A percentile compares a stretch with the other conserved stretches of the same genome.
Conservation (phyloP, 2,113 vertebrate species). For the Thamnaconus septentrionalis region DNA sequence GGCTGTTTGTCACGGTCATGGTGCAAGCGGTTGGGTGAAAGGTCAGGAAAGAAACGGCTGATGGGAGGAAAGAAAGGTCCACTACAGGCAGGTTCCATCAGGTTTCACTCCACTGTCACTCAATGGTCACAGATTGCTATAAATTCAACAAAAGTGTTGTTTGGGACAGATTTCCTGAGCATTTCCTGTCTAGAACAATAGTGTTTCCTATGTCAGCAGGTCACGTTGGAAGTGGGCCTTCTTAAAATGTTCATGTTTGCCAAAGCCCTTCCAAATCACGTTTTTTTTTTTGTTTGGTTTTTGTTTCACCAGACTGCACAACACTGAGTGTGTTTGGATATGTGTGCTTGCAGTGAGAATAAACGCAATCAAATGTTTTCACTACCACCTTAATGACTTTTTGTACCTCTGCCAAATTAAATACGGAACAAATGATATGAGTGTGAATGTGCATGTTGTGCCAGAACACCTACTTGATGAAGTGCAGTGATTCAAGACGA, state of each 20-base stretch:
- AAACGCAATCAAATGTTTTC: too few species aligned
- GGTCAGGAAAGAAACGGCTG: too few species aligned
- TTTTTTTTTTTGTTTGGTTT: too few species aligned
- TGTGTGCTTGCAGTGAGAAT: too few species aligned
- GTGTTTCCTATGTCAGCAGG: slow-evolving; percentile 44
- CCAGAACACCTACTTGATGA: neutral
- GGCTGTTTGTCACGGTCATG: slow-evolving; percentile 32
- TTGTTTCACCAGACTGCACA: too few species aligned
- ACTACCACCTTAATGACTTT: neutral
- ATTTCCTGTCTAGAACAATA: slow-evolving; percentile 59
- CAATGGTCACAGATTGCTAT: neutral
- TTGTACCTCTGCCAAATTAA: neutral
- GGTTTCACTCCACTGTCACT: neutral
- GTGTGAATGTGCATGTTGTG: neutral
- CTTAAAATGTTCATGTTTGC: too few species aligned
- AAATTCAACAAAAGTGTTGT: slow-evolving; percentile 13
- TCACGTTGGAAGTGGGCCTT: too few species aligned
- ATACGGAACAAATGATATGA: neutral
- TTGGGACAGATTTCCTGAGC: slow-evolving; percentile 11
- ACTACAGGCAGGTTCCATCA: neutral
- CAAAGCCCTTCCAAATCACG: too few species aligned
- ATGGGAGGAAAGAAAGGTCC: too few species aligned
- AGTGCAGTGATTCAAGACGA: too few species aligned
- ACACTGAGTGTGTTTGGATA: too few species aligned
- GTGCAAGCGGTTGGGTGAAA: too few species aligned